Evolutionary conservation across 2,113 vertebrate genomes (phyloP).

Genomic region (Anoplopoma fimbria): DNA sequence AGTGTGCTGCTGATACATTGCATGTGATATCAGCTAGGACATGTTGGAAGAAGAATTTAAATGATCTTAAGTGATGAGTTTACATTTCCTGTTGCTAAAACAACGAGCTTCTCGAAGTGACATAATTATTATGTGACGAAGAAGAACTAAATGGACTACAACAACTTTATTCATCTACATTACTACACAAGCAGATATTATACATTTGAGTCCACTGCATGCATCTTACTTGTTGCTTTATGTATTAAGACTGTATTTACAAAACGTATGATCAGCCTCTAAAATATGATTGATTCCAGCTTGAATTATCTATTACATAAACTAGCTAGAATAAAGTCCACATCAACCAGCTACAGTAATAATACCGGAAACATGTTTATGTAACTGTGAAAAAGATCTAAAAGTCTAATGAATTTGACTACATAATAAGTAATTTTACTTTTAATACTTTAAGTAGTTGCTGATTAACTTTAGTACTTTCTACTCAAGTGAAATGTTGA

Average conservation of each 20-base stretch:
- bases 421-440: not conserved
- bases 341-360: not conserved
- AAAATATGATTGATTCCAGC: not conserved
- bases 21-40: slow-evolving; percentile 21
- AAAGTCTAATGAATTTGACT: not conserved
- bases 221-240: not conserved
- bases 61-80: slow-evolving; percentile 4
- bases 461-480: not conserved
- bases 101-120: not conserved
- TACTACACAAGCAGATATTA: not conserved
- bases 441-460: not conserved
- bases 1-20: slow-evolving; percentile 27
- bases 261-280: not conserved
- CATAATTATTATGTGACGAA: not conserved
- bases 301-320: not conserved
- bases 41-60: slow-evolving; percentile 24
- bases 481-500: not conserved
- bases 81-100: not conserved
- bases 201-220: not conserved
- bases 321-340: not conserved
- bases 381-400: not conserved
- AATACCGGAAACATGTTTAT: too few relatives aligned
- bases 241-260: not conserved
- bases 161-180: too few relatives aligned
- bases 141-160: not conserved